Base-by-base conservation (phyloP, 2,888 invertebrate species). In the Drosophila pseudotakahashii region DNA sequence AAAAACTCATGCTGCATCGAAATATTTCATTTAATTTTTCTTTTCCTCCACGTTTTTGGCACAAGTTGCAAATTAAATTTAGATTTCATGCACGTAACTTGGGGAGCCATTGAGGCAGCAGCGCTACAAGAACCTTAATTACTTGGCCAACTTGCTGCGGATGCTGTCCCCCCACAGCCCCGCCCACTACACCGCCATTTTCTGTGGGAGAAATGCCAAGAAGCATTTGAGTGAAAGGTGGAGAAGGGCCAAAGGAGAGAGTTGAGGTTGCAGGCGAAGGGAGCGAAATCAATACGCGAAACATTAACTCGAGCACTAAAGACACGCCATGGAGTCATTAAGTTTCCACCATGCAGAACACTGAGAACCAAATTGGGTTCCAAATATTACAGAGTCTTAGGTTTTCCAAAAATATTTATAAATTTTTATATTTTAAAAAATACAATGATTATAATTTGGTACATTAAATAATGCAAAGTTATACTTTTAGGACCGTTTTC, bases 321-420 rank as follows among this genome's bases (percentile, higher is more conserved):
- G 82, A 87, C 85, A 84, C 87, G 89, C 84, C 79, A 88, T 74
- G 84, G 84, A 83, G 84, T 87, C 87, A 88, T 84, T 84, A 84
- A 79, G 81, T 72, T 68, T 57, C 69, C 61, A 48, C 77, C 62
- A 60, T 30, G 36, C 10, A 45, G 42, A 47, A 41, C 42, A 61
- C 26, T 41, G 9, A 62, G 10, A 44, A 53, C 11, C 37, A n/a
- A 57, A 37, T 2, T 10, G 26, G n/a, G 0, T 0, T 7, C 6
- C 3, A 2, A n/a, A 9, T 36, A 11, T 11, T 23, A 4, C 7
- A n/a, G 34, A 30, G 30, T 30, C 7, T 30, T 26, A 26, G 7
- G 6, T 26, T 6, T 26, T 26, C 7, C 6, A 0, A 26, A 26
- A 26, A 26, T 26, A 26, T 26, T 6, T 6, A 5, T 6, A 26